phyloP scores from a whole-genome alignment of 1,140 invertebrate species.

The Drosophila kohkoa region DNA sequence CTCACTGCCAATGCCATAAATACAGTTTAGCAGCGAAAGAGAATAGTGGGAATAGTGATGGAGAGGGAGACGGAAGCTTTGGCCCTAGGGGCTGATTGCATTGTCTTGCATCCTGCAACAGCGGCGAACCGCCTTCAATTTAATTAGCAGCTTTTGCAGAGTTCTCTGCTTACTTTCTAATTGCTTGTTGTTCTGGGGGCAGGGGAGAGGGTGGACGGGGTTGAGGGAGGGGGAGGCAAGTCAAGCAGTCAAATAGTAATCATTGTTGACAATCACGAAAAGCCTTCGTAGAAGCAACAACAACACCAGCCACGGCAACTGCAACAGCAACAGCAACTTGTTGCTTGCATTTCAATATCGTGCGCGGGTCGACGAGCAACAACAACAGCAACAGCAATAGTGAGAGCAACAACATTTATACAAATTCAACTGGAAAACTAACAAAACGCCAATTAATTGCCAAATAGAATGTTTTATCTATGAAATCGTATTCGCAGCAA shows the following conservation, averaged over 20 bases:
- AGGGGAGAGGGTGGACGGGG: no score
- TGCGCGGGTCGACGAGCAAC: slow-evolving; percentile 57
- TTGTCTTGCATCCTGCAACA: slow-evolving; percentile 45
- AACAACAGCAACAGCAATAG: slow-evolving; percentile 32
- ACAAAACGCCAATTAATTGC: slow-evolving; percentile 83
- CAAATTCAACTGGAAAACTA: slow-evolving; percentile 80
- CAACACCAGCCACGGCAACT: slow-evolving; percentile 24
- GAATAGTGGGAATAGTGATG: not conserved
- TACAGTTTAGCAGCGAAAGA: slow-evolving; percentile 33
- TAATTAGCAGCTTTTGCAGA: slow-evolving; percentile 62
- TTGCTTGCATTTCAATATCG: slow-evolving; percentile 78
- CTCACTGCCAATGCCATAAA: slow-evolving; percentile 63
- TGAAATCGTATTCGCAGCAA: slow-evolving; percentile 66
- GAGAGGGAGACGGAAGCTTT: not conserved
- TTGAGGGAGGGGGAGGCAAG: slow-evolving; percentile 7
- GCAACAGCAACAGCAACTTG: slow-evolving; percentile 37
- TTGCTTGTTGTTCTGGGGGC: slow-evolving; percentile 8
- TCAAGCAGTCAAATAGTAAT: slow-evolving; percentile 74
- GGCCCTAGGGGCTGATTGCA: slow-evolving; percentile 62
- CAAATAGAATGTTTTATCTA: slow-evolving; percentile 84
- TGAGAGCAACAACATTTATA: slow-evolving; percentile 58
- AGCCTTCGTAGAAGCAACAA: slow-evolving; percentile 34
- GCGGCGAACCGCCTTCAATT: slow-evolving; percentile 60
- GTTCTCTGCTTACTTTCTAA: slow-evolving; percentile 60
- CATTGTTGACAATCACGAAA: slow-evolving; percentile 82